These are phyloP conservation scores for Hemibagrus guttatus DNA, from an alignment of 2,797 vertebrate genomes.

Conservation along the genomic window DNA sequence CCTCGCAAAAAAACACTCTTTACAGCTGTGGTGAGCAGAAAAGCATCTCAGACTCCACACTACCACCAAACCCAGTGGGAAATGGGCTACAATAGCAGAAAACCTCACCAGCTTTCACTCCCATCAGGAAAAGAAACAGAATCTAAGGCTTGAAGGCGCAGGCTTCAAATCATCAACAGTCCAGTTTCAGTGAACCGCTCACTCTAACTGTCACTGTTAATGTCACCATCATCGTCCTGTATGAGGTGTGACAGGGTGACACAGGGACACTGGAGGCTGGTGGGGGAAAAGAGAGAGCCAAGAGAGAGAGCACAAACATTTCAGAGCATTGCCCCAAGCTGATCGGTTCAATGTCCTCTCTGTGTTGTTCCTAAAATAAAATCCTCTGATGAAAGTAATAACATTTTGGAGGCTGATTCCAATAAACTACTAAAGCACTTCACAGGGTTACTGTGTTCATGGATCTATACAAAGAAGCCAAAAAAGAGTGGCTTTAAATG, in stretches of 20 bases:
- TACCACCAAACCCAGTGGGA: neutral
- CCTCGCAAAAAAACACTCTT: neutral
- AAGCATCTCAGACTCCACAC: neutral
- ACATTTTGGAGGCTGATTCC: neutral
- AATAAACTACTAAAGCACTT: neutral
- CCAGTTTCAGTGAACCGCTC: neutral
- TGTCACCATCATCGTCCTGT: neutral
- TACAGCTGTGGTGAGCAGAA: neutral
- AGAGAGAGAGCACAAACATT: neutral
- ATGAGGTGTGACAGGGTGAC: slow-evolving; percentile 13
- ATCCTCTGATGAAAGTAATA: neutral
- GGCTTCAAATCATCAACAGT: neutral
- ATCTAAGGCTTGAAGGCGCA: neutral
- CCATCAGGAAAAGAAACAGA: neutral
- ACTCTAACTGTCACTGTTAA: neutral
- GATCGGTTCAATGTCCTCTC: neutral
- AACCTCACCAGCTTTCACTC: neutral
- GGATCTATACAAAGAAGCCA: neutral
- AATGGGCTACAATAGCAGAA: no score
- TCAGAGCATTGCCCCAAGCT: neutral
- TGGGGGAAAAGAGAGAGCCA: neutral
- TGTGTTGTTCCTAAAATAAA: slow-evolving; percentile 7
- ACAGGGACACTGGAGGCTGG: neutral
- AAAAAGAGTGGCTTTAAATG: neutral
- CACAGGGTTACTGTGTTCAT: neutral